Evolutionary conservation across 1,140 invertebrate species (phyloP), one percentile per base, ranked within the genome.

Genomic region (Bombus difficillimus): DNA sequence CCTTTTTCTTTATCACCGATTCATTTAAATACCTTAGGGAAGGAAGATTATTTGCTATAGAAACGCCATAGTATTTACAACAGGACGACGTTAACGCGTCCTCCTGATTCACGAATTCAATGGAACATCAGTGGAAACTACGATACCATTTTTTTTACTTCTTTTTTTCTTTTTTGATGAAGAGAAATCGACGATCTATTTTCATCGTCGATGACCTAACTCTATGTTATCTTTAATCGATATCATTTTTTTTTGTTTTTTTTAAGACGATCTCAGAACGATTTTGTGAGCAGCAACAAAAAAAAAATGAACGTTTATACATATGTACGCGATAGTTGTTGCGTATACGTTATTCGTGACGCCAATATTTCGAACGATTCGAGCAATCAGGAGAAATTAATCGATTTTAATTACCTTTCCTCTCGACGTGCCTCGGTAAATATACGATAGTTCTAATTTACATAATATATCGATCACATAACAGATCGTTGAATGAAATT

Each of bases 21-120:
- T 71, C 78, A 2, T 28, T 28, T 72, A 68, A 69, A 28, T 71
- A 43, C 18, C 18, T 34, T 37, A 18, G 18, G 2, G 3, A 13
- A 2, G 4, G 32, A 18, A 13, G 37, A 66, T 22, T 80, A 80
- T 8, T 79, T 47, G n/a, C 34, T 34, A 80, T 53, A 69, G 78
- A 80, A 80, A 69, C 69, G 18, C n/a, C 37, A 68, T 71, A 71
- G 3, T 79, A 84, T 84, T 25, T 79, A 84, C 53, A 79, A 57
- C n/a, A 43, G 68, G 39, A 72, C 39, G 47, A 66, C 41, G 59
- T 59, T 43, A 57, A 64, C 73, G 41, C n/a, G 73, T 77, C 47
- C 34, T 53, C 22, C 15, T 25, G 41, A 85, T 28, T 43, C 64
- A 22, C 28, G 41, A 47, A 41, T 39, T 64, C 53, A 57, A 85